A percentile compares a stretch with the other conserved stretches of the same genome.
phyloP scores from a whole-genome alignment of 2,888 invertebrate species.

The Ischnura elegans region DNA sequence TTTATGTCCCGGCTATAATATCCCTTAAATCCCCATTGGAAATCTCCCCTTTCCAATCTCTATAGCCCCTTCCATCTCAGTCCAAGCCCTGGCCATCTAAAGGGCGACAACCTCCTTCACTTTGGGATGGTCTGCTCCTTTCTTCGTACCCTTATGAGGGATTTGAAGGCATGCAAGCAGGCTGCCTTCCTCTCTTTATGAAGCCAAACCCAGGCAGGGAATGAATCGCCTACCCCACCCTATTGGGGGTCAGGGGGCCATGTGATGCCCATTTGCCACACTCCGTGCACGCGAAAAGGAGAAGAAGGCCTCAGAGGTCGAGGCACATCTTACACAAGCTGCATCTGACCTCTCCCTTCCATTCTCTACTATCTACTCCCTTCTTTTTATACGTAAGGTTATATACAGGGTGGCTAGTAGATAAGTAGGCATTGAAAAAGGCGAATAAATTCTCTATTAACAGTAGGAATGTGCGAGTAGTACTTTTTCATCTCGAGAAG shows the following conservation, averaged over 20 bases:
- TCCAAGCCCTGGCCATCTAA: background rate
- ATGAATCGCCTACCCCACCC: background rate
- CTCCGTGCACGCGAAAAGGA: background rate
- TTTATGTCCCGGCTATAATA: too few species aligned
- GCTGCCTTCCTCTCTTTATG: background rate
- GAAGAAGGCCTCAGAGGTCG: background rate
- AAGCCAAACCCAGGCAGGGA: background rate
- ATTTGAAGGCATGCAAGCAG: too few species aligned
- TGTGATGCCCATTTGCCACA: conserved; percentile 39
- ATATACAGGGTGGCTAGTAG: too few species aligned
- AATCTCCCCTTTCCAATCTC: background rate
- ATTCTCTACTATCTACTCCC: background rate
- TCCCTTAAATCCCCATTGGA: too few species aligned
- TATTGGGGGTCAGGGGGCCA: conserved; percentile 23
- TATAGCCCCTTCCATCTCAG: background rate
- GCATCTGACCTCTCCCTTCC: background rate
- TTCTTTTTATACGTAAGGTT: background rate
- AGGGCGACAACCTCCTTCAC: background rate
- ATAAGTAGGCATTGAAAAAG: too few species aligned
- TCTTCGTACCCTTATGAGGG: too few species aligned
- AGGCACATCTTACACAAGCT: background rate
- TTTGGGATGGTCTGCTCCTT: background rate
- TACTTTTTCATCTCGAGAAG: too few species aligned
- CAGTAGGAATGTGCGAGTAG: too few species aligned
- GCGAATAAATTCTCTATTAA: too few species aligned